phyloP scores from a whole-genome alignment of 2,888 invertebrate genomes.

The Aleiodes leptofemur region DNA sequence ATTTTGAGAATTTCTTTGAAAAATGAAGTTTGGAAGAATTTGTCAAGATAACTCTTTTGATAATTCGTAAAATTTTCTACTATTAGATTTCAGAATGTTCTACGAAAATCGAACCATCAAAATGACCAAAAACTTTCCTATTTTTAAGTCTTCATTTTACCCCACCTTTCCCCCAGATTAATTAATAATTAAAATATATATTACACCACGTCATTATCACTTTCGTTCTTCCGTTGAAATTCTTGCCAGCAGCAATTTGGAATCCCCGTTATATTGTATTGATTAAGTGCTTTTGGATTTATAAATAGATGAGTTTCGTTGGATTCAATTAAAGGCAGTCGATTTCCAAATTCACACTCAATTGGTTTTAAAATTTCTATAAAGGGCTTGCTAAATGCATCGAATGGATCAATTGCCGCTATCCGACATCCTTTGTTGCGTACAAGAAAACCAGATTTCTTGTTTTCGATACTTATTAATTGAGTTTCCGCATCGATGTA shows the following conservation, averaged over 20 bases:
- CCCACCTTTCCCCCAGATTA: too few species aligned
- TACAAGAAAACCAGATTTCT: slow-evolving; percentile 76
- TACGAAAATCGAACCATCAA: too few species aligned
- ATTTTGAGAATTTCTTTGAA: neutral
- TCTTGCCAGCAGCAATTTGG: slow-evolving; percentile 80
- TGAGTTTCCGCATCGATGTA: slow-evolving; percentile 43
- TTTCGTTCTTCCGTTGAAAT: slow-evolving; percentile 78
- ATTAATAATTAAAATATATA: slow-evolving; percentile 33
- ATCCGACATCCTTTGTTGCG: slow-evolving; percentile 83
- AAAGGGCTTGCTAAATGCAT: slow-evolving; percentile 78
- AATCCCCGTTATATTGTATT: slow-evolving; percentile 76
- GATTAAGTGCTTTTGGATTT: slow-evolving; percentile 74
- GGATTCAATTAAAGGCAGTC: slow-evolving; percentile 78
- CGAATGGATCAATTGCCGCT: slow-evolving; percentile 80
- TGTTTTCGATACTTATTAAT: slow-evolving; percentile 10
- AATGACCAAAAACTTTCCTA: too few species aligned
- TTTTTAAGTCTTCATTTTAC: too few species aligned
- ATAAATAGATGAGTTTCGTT: slow-evolving; percentile 80
- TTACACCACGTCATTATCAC: slow-evolving; percentile 75
- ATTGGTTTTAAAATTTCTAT: slow-evolving; percentile 76
- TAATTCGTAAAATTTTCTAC: too few species aligned
- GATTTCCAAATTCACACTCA: slow-evolving; percentile 77
- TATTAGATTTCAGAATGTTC: too few species aligned
- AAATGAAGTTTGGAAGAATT: too few species aligned
- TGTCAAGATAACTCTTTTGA: too few species aligned